Conservation (phyloP, 2,888 invertebrate genomes). For the Pterostichus niger region DNA sequence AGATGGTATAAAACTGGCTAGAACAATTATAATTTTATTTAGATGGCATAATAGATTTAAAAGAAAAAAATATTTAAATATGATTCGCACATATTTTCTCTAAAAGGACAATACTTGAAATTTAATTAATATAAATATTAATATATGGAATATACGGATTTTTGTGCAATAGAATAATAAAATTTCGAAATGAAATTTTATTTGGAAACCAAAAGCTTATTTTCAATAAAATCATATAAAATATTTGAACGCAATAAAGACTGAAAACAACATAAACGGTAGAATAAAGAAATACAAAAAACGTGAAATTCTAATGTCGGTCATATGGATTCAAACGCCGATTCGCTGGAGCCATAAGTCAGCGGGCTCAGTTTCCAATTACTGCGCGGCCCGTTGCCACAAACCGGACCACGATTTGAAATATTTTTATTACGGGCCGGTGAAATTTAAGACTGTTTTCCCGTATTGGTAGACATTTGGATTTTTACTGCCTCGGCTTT, state of each 20-base stretch:
- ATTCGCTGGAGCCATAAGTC: slow-evolving; percentile 56
- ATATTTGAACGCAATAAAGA: not conserved
- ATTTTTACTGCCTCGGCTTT: slow-evolving; percentile 61
- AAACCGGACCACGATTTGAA: slow-evolving; percentile 62
- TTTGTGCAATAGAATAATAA: not conserved
- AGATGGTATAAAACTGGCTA: too few species aligned
- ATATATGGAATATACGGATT: not conserved
- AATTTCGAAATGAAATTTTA: too few species aligned
- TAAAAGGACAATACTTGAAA: too few species aligned
- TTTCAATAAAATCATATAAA: slow-evolving; percentile 44
- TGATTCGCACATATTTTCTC: too few species aligned
- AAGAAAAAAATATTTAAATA: too few species aligned
- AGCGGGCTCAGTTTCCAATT: slow-evolving; percentile 63
- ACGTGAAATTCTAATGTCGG: slow-evolving; percentile 54
- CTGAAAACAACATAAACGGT: slow-evolving; percentile 38
- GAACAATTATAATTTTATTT: too few species aligned
- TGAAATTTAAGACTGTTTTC: slow-evolving; percentile 66
- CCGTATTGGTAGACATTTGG: slow-evolving; percentile 64
- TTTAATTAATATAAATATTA: too few species aligned
- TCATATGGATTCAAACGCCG: slow-evolving; percentile 64
- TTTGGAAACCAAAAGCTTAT: not conserved
- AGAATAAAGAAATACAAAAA: slow-evolving; percentile 46
- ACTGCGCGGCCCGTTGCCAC: slow-evolving; percentile 41
- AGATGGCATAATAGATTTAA: too few species aligned
- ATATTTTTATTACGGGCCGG: slow-evolving; percentile 66